Evolutionary conservation across 2,113 vertebrate genomes (phyloP).

Genomic region (Macroglossus sobrinus): DNA sequence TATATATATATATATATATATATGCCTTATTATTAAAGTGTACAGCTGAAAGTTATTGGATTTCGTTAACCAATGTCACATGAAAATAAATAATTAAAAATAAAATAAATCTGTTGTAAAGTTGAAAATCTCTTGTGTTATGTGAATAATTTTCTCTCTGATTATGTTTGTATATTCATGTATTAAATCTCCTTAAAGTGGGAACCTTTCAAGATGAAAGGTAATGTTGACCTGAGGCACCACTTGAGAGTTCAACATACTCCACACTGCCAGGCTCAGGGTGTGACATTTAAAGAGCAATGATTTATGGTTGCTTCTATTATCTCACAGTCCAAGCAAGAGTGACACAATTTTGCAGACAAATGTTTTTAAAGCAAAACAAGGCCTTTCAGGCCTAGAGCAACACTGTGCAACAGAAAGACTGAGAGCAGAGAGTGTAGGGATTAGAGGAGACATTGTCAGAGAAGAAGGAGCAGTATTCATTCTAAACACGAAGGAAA

Average conservation of each 20-base stretch:
- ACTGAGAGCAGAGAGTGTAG: background rate
- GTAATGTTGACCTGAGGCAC: background rate
- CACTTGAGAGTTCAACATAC: background rate
- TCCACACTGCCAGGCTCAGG: background rate
- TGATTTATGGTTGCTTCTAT: background rate
- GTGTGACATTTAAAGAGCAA: constrained; percentile 38
- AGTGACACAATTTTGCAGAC: background rate
- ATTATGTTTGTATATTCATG: constrained; percentile 35
- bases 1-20: too few relatives aligned
- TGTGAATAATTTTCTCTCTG: constrained; percentile 13
- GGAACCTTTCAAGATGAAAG: background rate
- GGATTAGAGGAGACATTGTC: background rate
- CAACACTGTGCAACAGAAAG: background rate
- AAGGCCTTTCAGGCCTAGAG: background rate
- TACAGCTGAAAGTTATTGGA: too few relatives aligned
- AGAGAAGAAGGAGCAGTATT: background rate
- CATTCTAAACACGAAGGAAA: background rate
- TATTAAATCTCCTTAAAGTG: constrained; percentile 1
- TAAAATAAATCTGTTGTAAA: constrained; percentile 36
- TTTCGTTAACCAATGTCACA: too few relatives aligned
- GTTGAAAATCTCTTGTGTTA: constrained; percentile 34
- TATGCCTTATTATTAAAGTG: too few relatives aligned
- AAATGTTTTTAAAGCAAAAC: constrained; percentile 31
- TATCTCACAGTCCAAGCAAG: constrained; percentile 23
- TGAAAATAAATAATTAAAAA: too few relatives aligned